Percentiles rank a stretch among this genome's conserved stretches.
phyloP scores from a whole-genome alignment of 2,888 invertebrate species.

The Cremastinae sp. region DNA sequence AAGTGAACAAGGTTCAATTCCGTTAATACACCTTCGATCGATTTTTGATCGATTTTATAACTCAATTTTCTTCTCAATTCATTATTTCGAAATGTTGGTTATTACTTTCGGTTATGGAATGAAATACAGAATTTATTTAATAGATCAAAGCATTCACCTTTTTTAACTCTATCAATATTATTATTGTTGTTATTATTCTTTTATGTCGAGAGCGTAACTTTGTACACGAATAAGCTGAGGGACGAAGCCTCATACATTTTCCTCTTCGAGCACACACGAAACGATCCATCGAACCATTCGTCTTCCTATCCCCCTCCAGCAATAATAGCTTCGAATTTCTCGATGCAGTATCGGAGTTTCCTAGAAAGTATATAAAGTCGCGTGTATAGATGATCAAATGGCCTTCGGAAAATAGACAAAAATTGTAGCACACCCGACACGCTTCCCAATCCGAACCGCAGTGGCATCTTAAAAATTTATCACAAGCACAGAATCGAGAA shows the following conservation, averaged over 20 bases:
- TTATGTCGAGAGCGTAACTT: too few species aligned
- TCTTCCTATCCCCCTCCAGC: constrained; percentile 21
- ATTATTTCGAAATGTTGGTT: too few species aligned
- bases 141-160: background rate
- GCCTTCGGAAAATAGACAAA: constrained; percentile 54
- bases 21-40: too few species aligned
- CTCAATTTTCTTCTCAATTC: too few species aligned
- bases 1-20: too few species aligned
- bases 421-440: constrained; percentile 10
- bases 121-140: constrained; percentile 4
- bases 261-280: constrained; percentile 34
- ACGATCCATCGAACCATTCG: constrained; percentile 54
- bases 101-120: background rate
- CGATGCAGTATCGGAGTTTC: background rate
- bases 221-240: background rate
- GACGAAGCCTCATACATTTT: constrained; percentile 22
- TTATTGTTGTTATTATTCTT: too few species aligned
- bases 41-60: too few species aligned
- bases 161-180: too few species aligned
- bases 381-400: constrained; percentile 33
- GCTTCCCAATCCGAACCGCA: background rate
- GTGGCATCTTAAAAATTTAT: too few species aligned
- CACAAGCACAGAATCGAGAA: too few species aligned
- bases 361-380: constrained; percentile 21
- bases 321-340: constrained; percentile 48